These are phyloP conservation scores for Colistium nudipinnis DNA, from an alignment of 2,113 vertebrate species.

Conservation along the genomic window DNA sequence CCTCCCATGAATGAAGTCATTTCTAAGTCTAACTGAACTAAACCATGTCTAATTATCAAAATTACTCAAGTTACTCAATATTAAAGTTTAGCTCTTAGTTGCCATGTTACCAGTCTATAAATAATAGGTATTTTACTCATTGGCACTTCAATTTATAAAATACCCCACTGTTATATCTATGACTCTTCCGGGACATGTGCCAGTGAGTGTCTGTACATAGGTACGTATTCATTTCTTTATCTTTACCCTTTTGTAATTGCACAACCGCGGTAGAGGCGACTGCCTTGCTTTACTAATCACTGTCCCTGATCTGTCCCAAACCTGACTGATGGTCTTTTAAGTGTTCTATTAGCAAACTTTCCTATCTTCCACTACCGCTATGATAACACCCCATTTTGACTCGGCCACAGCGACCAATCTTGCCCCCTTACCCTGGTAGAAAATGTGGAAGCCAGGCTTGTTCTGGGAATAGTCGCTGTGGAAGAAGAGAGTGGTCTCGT, in stretches of 20 bases:
- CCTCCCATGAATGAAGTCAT: background rate
- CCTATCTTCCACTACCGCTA: background rate
- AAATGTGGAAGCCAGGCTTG: slow-evolving; percentile 93
- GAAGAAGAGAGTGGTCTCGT: slow-evolving; percentile 96
- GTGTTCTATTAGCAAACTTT: slow-evolving; percentile 13
- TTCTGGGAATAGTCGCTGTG: slow-evolving; percentile 99
- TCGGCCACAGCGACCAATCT: background rate
- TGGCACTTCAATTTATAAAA: background rate
- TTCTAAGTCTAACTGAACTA: background rate
- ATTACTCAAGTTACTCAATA: too few species aligned
- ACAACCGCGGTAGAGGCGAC: background rate
- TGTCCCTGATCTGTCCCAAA: slow-evolving; percentile 3
- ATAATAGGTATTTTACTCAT: background rate
- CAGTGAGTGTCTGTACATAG: background rate
- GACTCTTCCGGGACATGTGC: slow-evolving; percentile 15
- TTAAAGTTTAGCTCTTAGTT: background rate
- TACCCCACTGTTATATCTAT: background rate
- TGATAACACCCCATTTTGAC: slow-evolving; percentile 1
- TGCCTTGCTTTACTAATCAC: background rate
- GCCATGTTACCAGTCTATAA: background rate
- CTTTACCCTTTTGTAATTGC: slow-evolving; percentile 14
- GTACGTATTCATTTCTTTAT: slow-evolving; percentile 14
- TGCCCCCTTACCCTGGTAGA: slow-evolving; percentile 89
- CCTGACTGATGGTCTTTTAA: slow-evolving; percentile 7
- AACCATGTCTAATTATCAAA: too few species aligned